Conservation (phyloP, 2,113 vertebrate species). For the Laticauda colubrina region DNA sequence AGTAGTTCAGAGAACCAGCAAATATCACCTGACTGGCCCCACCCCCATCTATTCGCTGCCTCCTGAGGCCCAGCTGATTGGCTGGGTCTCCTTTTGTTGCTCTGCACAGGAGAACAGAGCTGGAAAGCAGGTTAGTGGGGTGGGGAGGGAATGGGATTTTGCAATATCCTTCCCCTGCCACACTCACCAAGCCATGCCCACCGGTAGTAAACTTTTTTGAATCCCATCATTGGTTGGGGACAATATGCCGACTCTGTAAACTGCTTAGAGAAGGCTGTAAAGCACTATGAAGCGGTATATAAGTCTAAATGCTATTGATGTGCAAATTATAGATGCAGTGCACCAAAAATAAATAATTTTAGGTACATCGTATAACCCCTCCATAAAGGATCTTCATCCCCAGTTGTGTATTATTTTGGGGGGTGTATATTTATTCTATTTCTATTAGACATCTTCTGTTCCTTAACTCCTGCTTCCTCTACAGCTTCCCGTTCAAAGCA, state of each 20-base stretch:
- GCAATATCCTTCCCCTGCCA: no score
- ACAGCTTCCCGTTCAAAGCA: conserved; percentile 85
- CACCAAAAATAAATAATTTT: background rate
- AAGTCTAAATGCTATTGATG: background rate
- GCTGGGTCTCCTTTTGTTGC: no score
- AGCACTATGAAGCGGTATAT: background rate
- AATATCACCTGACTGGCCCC: no score
- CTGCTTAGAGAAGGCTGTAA: background rate
- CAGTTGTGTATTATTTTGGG: background rate
- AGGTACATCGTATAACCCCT: background rate
- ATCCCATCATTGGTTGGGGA: background rate
- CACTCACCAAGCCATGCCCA: no score
- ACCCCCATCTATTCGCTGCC: no score
- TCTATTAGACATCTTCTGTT: background rate
- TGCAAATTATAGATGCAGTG: background rate
- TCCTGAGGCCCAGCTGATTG: no score
- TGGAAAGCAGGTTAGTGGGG: no score
- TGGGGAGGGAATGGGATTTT: no score
- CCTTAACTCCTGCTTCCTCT: conserved; percentile 71
- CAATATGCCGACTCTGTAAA: background rate
- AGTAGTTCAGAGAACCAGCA: no score
- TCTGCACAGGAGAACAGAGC: no score
- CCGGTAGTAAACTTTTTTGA: no score
- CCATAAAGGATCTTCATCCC: background rate
- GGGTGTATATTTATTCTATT: background rate